Evolutionary conservation across 2,888 invertebrate genomes (phyloP).

Genomic region (Brachycybe producta): DNA sequence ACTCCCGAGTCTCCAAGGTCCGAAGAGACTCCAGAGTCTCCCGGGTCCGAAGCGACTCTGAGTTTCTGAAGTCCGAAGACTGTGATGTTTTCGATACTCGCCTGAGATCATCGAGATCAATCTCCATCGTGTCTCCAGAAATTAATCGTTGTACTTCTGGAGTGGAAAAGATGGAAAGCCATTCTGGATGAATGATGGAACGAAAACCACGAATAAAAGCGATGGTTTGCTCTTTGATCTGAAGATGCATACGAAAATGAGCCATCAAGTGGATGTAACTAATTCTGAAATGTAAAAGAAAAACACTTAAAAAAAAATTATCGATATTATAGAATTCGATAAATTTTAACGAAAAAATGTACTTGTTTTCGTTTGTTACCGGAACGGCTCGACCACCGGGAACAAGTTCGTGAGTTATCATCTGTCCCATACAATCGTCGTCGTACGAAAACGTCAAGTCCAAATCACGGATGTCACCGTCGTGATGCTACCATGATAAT

Average conservation of each 20-base stretch:
- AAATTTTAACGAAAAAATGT: slow-evolving; percentile 28
- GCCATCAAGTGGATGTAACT: slow-evolving; percentile 98
- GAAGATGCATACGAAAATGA: slow-evolving; percentile 94
- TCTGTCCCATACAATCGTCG: slow-evolving; percentile 83
- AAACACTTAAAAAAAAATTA: not conserved
- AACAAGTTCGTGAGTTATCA: slow-evolving; percentile 87
- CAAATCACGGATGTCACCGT: slow-evolving; percentile 78
- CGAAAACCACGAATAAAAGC: slow-evolving; percentile 94
- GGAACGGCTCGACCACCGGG: slow-evolving; percentile 86
- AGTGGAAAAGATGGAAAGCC: slow-evolving; percentile 86
- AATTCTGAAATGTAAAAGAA: slow-evolving; percentile 47
- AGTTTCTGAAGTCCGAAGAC: too few relatives aligned
- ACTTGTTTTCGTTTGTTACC: slow-evolving; percentile 95
- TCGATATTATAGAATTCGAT: not conserved
- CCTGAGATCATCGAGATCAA: slow-evolving; percentile 54
- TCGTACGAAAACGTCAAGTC: slow-evolving; percentile 94
- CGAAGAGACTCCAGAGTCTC: too few relatives aligned
- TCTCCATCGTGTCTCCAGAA: slow-evolving; percentile 86
- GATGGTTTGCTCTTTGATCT: slow-evolving; percentile 91
- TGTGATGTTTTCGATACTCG: too few relatives aligned
- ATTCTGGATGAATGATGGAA: slow-evolving; percentile 86
- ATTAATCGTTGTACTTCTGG: slow-evolving; percentile 90
- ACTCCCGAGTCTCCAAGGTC: too few relatives aligned
- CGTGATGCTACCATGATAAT: slow-evolving; percentile 34
- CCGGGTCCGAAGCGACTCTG: too few relatives aligned